Conservation (phyloP, 2,113 vertebrate species). For the Hypanus sabinus region DNA sequence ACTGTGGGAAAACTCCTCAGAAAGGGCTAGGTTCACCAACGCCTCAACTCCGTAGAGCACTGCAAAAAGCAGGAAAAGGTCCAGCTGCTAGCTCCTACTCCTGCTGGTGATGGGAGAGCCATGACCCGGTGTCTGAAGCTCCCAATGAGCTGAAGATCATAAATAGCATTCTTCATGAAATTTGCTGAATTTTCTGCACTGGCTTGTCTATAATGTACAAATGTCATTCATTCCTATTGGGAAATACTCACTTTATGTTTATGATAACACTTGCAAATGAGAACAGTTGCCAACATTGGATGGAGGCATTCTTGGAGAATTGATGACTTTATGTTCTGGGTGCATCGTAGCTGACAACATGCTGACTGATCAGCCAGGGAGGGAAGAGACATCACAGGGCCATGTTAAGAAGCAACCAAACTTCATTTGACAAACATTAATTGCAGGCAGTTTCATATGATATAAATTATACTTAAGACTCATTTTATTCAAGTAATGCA, state of each 20-base stretch:
- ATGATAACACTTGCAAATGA: not conserved
- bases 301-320: not conserved
- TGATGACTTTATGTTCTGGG: not conserved
- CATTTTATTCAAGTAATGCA: not conserved
- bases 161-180: not conserved
- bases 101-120: not conserved
- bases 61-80: slow-evolving; percentile 8
- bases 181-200: not conserved
- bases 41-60: not conserved
- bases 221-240: not conserved
- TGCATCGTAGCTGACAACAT: not conserved
- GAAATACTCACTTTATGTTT: not conserved
- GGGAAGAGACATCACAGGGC: not conserved
- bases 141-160: not conserved
- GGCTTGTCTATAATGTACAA: not conserved
- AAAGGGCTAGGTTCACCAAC: not conserved
- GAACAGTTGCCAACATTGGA: not conserved
- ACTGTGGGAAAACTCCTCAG: slow-evolving; percentile 7
- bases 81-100: not conserved
- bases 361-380: not conserved
- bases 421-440: not conserved
- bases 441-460: not conserved
- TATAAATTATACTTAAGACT: not conserved
- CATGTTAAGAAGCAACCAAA: not conserved
- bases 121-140: not conserved